Percentiles rank a stretch among this genome's conserved stretches.
These are phyloP conservation scores for Champsocephalus esox DNA, from an alignment of 2,797 vertebrate genomes.

Conservation along the genomic window DNA sequence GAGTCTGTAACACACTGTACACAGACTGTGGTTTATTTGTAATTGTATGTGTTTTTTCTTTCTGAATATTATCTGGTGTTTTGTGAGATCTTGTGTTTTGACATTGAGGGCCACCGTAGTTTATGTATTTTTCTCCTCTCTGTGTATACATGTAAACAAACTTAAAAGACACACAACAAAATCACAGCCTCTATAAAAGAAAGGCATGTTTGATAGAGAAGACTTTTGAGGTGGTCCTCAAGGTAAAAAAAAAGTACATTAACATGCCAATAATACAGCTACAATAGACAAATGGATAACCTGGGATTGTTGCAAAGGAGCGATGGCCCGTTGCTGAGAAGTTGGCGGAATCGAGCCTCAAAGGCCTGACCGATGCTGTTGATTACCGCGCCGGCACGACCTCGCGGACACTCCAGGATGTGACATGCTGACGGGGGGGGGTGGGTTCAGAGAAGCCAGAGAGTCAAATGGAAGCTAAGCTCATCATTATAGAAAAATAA, in stretches of 20 bases:
- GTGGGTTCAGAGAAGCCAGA: slow-evolving; percentile 1
- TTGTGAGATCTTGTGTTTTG: too few species aligned
- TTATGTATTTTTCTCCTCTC: too few species aligned
- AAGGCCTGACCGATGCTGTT: slow-evolving; percentile 93
- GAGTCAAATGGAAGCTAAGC: background rate
- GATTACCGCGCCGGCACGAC: slow-evolving; percentile 90
- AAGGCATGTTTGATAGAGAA: too few species aligned
- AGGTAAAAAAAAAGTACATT: background rate
- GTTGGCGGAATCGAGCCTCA: slow-evolving; percentile 92
- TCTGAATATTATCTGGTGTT: too few species aligned
- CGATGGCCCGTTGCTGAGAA: slow-evolving; percentile 87
- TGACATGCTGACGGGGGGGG: slow-evolving; percentile 87
- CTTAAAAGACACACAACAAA: too few species aligned
- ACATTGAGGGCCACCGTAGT: too few species aligned
- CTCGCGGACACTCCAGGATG: slow-evolving; percentile 91
- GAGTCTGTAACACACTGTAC: too few species aligned
- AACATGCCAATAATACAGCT: background rate
- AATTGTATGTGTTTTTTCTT: too few species aligned
- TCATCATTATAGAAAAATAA: background rate
- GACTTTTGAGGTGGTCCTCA: too few species aligned
- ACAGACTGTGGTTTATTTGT: too few species aligned
- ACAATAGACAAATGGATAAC: slow-evolving; percentile 72
- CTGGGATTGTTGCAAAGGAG: slow-evolving; percentile 83
- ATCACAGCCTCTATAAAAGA: too few species aligned
- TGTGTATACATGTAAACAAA: too few species aligned